phyloP scores from a whole-genome alignment of 2,797 vertebrate genomes.

The Percopsis omiscomaycus region DNA sequence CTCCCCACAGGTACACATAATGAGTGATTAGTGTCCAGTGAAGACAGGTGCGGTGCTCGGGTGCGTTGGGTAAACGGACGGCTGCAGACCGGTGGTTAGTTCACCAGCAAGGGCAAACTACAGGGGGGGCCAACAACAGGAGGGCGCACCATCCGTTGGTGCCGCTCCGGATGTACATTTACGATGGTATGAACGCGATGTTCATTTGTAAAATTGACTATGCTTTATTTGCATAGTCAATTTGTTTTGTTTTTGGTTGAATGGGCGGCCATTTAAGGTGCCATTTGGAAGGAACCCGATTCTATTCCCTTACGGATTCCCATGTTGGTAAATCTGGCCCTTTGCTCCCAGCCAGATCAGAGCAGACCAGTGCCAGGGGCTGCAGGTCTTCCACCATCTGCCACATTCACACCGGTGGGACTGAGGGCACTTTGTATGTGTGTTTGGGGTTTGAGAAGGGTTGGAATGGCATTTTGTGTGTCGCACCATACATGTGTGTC shows the following conservation, averaged over 20 bases:
- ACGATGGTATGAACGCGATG: no score
- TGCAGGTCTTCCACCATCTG: slow-evolving; percentile 61
- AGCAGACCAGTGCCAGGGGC: slow-evolving; percentile 47
- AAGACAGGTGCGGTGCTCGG: no score
- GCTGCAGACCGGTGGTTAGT: no score
- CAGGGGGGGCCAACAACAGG: no score
- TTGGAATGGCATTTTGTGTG: background rate
- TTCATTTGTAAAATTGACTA: no score
- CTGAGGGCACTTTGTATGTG: slow-evolving; percentile 45
- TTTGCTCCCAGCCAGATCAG: slow-evolving; percentile 49
- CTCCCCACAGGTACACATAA: no score
- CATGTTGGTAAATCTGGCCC: slow-evolving; percentile 55
- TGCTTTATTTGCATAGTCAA: background rate
- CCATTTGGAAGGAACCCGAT: slow-evolving; percentile 9
- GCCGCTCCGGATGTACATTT: no score
- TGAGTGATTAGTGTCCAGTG: no score
- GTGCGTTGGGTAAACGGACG: no score
- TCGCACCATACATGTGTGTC: background rate
- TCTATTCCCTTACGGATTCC: slow-evolving; percentile 33
- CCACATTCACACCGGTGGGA: slow-evolving; percentile 48
- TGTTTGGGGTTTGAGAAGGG: slow-evolving; percentile 4
- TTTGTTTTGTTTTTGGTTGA: background rate
- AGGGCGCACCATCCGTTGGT: no score
- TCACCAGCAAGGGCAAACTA: no score
- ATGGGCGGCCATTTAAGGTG: slow-evolving; percentile 4